phyloP scores from a whole-genome alignment of 2,113 vertebrate species.

The Bufo gargarizans region DNA sequence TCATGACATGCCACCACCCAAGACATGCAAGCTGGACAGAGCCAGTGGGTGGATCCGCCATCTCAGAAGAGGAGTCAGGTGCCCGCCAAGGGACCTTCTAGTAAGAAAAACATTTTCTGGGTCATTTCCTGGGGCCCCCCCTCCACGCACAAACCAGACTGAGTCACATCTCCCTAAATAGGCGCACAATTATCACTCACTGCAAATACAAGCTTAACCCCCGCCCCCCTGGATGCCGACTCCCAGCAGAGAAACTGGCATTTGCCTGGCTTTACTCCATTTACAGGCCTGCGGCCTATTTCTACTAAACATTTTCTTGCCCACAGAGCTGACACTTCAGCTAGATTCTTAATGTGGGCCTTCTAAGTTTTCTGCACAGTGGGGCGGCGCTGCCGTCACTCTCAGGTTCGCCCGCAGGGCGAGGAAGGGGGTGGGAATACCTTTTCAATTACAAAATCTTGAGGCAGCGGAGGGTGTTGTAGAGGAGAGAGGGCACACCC shows the following conservation, averaged over 20 bases:
- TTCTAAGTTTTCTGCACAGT: background rate
- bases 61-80: background rate
- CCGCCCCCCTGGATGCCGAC: background rate
- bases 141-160: background rate
- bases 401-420: background rate
- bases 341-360: background rate
- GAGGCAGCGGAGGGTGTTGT: background rate
- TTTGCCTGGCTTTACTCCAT: background rate
- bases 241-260: background rate
- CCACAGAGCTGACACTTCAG: background rate
- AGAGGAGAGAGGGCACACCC: background rate
- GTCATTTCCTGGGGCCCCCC: constrained; percentile 31
- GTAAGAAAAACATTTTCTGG: constrained; percentile 27
- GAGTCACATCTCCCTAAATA: constrained; percentile 36
- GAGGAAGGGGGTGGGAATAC: background rate
- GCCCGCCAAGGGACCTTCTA: constrained; percentile 9
- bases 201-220: constrained; percentile 16
- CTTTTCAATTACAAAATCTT: background rate
- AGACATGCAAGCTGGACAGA: constrained; percentile 12
- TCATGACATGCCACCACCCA: constrained; percentile 24
- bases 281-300: too few species aligned
- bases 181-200: constrained; percentile 23
- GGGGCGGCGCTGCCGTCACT: background rate
- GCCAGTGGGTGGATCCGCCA: background rate
- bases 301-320: background rate